Conservation (phyloP, 1,140 invertebrate genomes). For the Orussus abietinus region DNA sequence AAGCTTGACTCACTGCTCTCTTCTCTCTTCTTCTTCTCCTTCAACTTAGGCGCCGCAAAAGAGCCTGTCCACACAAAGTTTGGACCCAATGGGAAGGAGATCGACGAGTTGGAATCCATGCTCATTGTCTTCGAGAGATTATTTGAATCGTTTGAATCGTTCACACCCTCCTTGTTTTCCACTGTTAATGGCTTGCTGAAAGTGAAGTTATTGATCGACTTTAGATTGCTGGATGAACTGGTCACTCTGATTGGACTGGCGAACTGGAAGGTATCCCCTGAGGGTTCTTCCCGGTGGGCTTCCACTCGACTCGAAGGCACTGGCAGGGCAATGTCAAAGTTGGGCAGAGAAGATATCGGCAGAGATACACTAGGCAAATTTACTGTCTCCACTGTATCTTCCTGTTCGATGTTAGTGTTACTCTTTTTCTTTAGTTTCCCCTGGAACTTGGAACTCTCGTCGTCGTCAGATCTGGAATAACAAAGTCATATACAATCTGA, state of each 20-base stretch:
- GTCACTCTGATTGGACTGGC: slow-evolving; percentile 43
- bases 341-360: slow-evolving; percentile 61
- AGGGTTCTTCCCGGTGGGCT: no score
- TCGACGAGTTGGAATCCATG: slow-evolving; percentile 17
- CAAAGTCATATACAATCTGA: slow-evolving; percentile 6
- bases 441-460: slow-evolving; percentile 28
- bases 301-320: no score
- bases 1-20: slow-evolving; percentile 14
- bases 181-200: slow-evolving; percentile 54
- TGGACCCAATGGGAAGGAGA: slow-evolving; percentile 9
- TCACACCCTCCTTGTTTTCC: slow-evolving; percentile 20
- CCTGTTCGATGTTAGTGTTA: slow-evolving; percentile 39
- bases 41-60: slow-evolving; percentile 32
- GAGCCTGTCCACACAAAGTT: slow-evolving; percentile 42
- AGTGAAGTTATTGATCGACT: slow-evolving; percentile 54
- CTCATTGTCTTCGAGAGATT: slow-evolving; percentile 19
- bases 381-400: slow-evolving; percentile 49
- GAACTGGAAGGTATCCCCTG: slow-evolving; percentile 41
- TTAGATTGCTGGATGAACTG: slow-evolving; percentile 28
- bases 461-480: slow-evolving; percentile 26
- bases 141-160: slow-evolving; percentile 8
- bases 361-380: slow-evolving; percentile 60
- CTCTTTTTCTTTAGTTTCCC: slow-evolving; percentile 29
- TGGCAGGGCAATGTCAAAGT: slow-evolving; percentile 55
- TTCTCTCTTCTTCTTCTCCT: slow-evolving; percentile 30